phyloP scores from a whole-genome alignment of 2,113 vertebrate species.

The Anguilla japonica region DNA sequence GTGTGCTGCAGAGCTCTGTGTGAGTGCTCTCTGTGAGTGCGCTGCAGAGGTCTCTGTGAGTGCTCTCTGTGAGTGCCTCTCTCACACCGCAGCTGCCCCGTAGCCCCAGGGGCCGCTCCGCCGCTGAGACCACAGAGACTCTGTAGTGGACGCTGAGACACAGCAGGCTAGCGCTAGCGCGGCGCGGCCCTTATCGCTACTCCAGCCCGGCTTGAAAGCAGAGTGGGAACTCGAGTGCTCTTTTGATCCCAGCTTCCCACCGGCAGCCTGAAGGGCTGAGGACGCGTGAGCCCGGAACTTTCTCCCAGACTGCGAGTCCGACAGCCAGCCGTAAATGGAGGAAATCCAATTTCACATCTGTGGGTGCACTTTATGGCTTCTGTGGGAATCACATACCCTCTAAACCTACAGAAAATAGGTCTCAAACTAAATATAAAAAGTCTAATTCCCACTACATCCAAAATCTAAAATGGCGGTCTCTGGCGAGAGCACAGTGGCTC shows the following conservation, averaged over 20 bases:
- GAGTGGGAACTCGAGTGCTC: background rate
- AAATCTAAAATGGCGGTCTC: background rate
- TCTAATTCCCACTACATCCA: background rate
- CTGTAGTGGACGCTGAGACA: background rate
- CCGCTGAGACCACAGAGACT: background rate
- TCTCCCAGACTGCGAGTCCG: background rate
- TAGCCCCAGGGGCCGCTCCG: background rate
- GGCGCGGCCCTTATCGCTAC: background rate
- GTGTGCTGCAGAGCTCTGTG: background rate
- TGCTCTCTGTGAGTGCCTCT: background rate
- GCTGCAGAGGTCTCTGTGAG: too few species aligned
- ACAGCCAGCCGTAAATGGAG: background rate
- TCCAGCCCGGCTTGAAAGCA: slow-evolving; percentile 13
- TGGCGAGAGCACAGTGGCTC: background rate
- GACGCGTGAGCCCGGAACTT: background rate
- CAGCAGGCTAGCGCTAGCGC: background rate
- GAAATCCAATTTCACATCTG: background rate
- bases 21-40: background rate
- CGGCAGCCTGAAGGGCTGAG: background rate
- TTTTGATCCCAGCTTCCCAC: background rate
- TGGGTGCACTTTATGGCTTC: background rate
- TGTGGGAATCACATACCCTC: background rate
- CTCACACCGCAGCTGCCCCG: background rate
- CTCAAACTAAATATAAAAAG: background rate
- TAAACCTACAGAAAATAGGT: background rate